Base-by-base conservation (phyloP, 2,888 invertebrate genomes). In the Drosophila stalkeri region DNA sequence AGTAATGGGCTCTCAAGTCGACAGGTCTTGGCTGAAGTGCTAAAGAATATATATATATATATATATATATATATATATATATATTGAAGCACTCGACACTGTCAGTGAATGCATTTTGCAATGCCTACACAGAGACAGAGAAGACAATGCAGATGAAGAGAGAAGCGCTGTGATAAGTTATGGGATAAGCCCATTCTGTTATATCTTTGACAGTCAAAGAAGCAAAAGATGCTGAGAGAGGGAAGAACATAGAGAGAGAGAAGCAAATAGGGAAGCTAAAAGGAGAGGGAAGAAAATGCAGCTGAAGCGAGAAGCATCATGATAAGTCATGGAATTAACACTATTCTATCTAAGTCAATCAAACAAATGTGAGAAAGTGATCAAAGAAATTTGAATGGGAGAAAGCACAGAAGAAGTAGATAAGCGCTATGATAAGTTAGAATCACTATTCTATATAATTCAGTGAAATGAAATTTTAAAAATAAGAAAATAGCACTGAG, bases 1-100 rank as follows among this genome's bases (percentile, higher is more conserved):
- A 87, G 72, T 85, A 87, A 84, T 83, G 86, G 72, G 74, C 44
- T 41, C 72, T 66, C 65, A 44, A 77, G 77, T 72, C 86, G 71
- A 85, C 85, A 87, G 76, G 49, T 51, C 49, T 74, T 80, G 44
- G 75, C 71, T 69, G 23, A 31, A 61, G 35, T 55, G 64, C 66
- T 33, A 14, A 46, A 16, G 12, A 23, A 46, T 23, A 59, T 33
- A 51, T 20, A 59, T 16, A 51, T 20, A 59, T 16, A 51, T 20
- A 59, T 16, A 51, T 20, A 59, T 16, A n/a, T n/a, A 46, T 23
- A 59, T 33, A 46, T 23, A 59, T 33, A 46, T 23, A 59, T 33
- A 51, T 20, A 59, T 16, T 56, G 35, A 43, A 27, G 43, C 49
- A 20, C 33, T 51, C 61, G 49, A 49, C 43, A 75, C 61, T 69